Conservation (phyloP, 2,888 invertebrate genomes). For the Dioctria linearis region DNA sequence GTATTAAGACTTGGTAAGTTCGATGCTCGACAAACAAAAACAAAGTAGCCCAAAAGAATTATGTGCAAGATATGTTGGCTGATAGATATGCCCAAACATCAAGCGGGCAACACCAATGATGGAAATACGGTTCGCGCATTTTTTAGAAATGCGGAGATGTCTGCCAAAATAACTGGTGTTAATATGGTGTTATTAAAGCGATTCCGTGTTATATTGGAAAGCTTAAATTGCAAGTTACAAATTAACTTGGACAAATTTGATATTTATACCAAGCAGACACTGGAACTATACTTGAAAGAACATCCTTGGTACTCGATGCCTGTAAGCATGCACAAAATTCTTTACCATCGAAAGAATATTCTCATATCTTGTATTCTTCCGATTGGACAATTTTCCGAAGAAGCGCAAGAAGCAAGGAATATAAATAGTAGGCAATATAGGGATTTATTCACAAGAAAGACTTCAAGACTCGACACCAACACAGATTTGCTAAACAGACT, state of each 20-base stretch:
- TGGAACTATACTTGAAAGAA: background rate
- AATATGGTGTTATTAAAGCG: background rate
- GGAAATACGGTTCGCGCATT: too few relatives aligned
- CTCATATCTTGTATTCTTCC: background rate
- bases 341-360: background rate
- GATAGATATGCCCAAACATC: background rate
- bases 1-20: background rate
- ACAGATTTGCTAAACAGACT: background rate
- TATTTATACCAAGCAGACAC: background rate
- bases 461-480: background rate
- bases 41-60: background rate
- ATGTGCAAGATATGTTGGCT: background rate
- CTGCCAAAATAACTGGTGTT: background rate
- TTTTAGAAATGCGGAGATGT: too few relatives aligned
- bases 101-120: too few relatives aligned
- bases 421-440: background rate
- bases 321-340: background rate
- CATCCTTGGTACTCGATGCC: too few relatives aligned
- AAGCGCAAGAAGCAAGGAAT: background rate
- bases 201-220: background rate
- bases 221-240: background rate
- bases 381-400: conserved; percentile 2
- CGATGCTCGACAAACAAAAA: background rate
- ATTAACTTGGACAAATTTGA: background rate
- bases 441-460: background rate